phyloP scores from a whole-genome alignment of 2,113 vertebrate genomes.

The Protobothrops mucrosquamatus region DNA sequence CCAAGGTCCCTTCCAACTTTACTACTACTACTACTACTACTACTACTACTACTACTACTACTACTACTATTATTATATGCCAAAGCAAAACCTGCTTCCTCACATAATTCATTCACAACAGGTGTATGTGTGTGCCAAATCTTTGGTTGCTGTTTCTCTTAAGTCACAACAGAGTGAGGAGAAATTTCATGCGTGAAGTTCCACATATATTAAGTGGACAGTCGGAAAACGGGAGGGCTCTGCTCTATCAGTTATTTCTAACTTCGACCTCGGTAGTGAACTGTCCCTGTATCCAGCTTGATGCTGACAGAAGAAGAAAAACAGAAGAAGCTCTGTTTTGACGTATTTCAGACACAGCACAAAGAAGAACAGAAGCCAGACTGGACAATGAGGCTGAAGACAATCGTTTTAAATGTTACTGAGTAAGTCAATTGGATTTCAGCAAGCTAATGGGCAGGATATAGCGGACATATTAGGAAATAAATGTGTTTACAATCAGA shows the following conservation, averaged over 20 bases:
- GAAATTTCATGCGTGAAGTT: not conserved
- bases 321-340: not conserved
- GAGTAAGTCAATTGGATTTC: not conserved
- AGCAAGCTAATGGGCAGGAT: not conserved
- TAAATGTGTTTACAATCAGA: not conserved
- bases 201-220: not conserved
- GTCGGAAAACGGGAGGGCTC: not conserved
- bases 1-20: too few species aligned
- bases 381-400: not conserved
- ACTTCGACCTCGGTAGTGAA: not conserved
- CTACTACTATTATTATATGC: not conserved
- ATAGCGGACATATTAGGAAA: not conserved
- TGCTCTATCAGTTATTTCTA: not conserved
- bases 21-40: too few species aligned
- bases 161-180: not conserved
- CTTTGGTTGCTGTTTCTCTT: slow-evolving; percentile 59
- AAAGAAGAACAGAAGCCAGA: too few species aligned
- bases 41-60: too few species aligned
- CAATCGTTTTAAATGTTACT: not conserved
- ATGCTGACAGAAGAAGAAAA: not conserved
- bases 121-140: slow-evolving; percentile 28
- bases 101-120: slow-evolving; percentile 58
- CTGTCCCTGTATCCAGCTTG: not conserved
- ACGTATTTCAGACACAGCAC: not conserved
- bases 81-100: slow-evolving; percentile 46